These are phyloP conservation scores for Rhagophthalmus giganteus DNA, from an alignment of 2,888 invertebrate species.

Conservation along the genomic window DNA sequence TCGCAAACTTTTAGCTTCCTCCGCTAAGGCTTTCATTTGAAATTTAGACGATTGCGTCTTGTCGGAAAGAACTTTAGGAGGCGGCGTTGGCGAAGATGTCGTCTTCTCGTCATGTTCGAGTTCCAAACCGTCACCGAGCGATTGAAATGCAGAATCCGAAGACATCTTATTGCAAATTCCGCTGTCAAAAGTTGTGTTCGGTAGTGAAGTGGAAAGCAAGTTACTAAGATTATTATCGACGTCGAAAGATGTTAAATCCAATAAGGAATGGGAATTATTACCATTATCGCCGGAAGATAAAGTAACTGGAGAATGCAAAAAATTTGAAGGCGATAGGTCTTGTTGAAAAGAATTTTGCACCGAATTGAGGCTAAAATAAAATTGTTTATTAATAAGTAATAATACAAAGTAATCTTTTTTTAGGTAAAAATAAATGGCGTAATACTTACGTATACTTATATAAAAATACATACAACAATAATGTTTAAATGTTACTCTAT, in stretches of 20 bases:
- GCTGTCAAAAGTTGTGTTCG: constrained; percentile 62
- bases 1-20: constrained; percentile 52
- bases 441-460: no score
- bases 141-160: constrained; percentile 62
- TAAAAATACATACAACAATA: no score
- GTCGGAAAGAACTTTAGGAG: constrained; percentile 41
- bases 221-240: constrained; percentile 42
- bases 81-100: constrained; percentile 40
- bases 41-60: constrained; percentile 53
- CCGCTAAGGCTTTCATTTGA: constrained; percentile 61
- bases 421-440: no score
- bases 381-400: no score
- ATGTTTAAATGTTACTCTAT: no score
- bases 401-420: no score
- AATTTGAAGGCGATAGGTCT: constrained; percentile 30
- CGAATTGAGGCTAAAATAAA: constrained; percentile 40
- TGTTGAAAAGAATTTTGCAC: constrained; percentile 38
- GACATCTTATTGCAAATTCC: constrained; percentile 56
- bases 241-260: constrained; percentile 51
- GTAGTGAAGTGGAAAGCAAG: constrained; percentile 42
- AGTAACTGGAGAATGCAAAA: constrained; percentile 21
- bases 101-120: constrained; percentile 50
- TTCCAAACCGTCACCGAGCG: constrained; percentile 53
- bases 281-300: constrained; percentile 24
- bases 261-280: constrained; percentile 33